Base-by-base conservation (phyloP, 2,888 invertebrate genomes). In the Cetonia aurata region DNA sequence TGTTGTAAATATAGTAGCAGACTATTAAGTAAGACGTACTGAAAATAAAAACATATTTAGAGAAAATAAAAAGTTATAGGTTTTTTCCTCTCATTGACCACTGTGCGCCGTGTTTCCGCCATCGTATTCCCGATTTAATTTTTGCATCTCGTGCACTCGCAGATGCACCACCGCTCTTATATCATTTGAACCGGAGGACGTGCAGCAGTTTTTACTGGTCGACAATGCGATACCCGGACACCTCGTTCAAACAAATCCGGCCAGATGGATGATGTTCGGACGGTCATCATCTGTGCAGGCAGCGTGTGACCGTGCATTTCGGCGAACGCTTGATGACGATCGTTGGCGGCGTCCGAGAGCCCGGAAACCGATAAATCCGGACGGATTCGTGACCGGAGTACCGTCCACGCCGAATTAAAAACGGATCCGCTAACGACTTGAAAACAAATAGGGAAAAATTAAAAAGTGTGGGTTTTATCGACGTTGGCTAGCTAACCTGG, bases 361-460 rank as follows among this genome's bases (percentile, higher is more conserved):
- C 33, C 25, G 31, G 25, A 31, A 62, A 62, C 62, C 62, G 62
- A 62, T 62, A 62, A 62, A 62, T 62, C 31, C 48, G 17, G 25
- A 15, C 31, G 48, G 62, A 13, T 44, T 62, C 62, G 62, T 62
- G 62, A 62, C 62, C 62, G 48, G 19, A 50, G 17, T 48, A 17
- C 60, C 15, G 33, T 48, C 13, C 62, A 48, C 62, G 37, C 33
- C 48, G 48, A 48, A 69, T 69, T 69, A 60, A 69, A 69, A 69
- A 60, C 69, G 50, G 59, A 69, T 69, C 69, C 69, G 59, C 59
- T 69, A 59, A 69, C 60, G 69, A 69, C 69, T 52, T 44, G 69
- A 69, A 69, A 69, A 42, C 69, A 69, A 69, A 69, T 60, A 69
- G 33, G 60, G 59, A 60, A 69, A 69, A 69, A 60, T 69, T 60